Conservation (phyloP, 92 coral and sea anemone species). For the Isaurus tuberculatus region DNA sequence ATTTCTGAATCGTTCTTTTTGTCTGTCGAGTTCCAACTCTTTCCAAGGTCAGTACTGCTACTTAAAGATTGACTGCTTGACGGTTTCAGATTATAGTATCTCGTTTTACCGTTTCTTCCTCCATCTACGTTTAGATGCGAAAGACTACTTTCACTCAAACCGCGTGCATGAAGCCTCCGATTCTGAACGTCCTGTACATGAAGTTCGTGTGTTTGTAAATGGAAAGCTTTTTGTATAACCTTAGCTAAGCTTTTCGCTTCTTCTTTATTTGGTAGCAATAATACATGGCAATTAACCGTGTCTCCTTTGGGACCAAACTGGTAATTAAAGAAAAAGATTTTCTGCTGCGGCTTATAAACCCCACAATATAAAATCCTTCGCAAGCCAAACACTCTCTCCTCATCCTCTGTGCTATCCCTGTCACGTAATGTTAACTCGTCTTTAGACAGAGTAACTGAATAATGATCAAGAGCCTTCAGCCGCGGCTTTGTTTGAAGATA, state of each 20-base stretch:
- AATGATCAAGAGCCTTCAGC: constrained; percentile 68
- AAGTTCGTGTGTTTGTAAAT: constrained; percentile 68
- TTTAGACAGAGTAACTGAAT: constrained; percentile 79
- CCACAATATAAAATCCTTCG: constrained; percentile 90
- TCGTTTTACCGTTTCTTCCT: constrained; percentile 1
- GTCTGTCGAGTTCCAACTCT: constrained; percentile 14
- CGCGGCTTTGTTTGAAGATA: constrained; percentile 62
- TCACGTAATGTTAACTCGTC: constrained; percentile 86
- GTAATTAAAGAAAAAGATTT: constrained; percentile 92
- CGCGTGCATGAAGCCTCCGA: constrained; percentile 75
- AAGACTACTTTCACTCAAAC: constrained; percentile 76
- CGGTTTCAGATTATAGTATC: constrained; percentile 57
- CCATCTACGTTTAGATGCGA: constrained; percentile 33
- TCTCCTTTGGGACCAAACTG: constrained; percentile 94
- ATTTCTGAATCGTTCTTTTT: constrained; percentile 32
- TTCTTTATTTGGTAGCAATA: constrained; percentile 78
- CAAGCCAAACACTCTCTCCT: constrained; percentile 72
- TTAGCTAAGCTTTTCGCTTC: constrained; percentile 97
- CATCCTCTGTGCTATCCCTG: constrained; percentile 83
- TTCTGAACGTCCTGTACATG: constrained; percentile 80
- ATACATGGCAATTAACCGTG: constrained; percentile 83
- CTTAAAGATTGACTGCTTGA: constrained; percentile 53
- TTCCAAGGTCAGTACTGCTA: constrained; percentile 34
- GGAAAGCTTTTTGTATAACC: constrained; percentile 80
- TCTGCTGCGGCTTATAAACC: constrained; percentile 81